Evolutionary conservation across 2,888 invertebrate species (phyloP), one percentile per base, ranked within the genome.

Genomic region (Stenodera caucasica): DNA sequence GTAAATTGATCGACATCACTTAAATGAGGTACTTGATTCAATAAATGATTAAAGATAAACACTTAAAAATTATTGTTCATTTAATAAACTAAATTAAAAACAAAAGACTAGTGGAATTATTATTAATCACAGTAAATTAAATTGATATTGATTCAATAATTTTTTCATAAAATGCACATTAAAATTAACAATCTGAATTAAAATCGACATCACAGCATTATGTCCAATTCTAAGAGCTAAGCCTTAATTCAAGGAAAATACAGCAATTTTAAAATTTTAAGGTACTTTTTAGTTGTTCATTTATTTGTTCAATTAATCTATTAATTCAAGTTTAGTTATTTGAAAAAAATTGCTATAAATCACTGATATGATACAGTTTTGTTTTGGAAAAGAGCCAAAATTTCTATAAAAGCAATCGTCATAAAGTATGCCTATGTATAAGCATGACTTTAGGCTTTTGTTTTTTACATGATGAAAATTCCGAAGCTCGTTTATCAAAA

Each of bases 391-490:
- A 55, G 30, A 60, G 71, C 64, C 2, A 23, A 49, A 23, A 32
- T 35, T 30, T 30, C 23, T 58, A 18, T 53, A 55, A 12, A 45
- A 72, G 66, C 60, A 55, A 64, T 65, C 68, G 80, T 81, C 81
- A 81, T 81, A 81, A 81, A 62, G 80, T 80, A 72, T 80, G 81
- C 70, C 81, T 77, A 70, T 81, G 80, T 57, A 80, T 76, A 64
- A 79, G 73, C 75, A 77, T 75, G 57, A 77, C 77, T 68, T 77
- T 77, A 45, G 67, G 69, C 63, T 75, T 78, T 52, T 73, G 73
- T 63, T 71, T 75, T 70, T 73, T 75, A 40, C 75, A 77, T 60
- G 72, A 74, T 49, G 75, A 71, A 65, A 70, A 71, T 35, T 71
- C 68, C 49, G 69, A 71, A 60, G 70, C 69, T 58, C 67, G 67